Percentiles rank a stretch among this genome's conserved stretches.
Conservation (phyloP, 2,888 invertebrate species). For the Eugnorisma glareosa region DNA sequence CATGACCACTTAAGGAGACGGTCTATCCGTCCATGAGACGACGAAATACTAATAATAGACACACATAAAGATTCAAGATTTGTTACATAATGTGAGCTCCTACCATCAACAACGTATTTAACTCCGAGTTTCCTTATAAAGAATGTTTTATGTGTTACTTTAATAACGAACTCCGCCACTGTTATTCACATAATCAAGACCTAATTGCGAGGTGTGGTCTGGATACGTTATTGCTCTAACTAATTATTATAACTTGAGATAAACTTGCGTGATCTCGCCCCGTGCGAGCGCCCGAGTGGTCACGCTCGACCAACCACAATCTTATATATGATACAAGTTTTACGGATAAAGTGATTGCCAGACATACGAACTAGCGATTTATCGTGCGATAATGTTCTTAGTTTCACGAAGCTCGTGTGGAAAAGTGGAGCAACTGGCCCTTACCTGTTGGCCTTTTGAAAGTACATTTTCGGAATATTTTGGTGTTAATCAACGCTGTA, state of each 20-base stretch:
- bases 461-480: constrained; percentile 51
- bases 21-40: constrained; percentile 15
- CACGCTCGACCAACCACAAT: constrained; percentile 64
- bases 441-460: constrained; percentile 49
- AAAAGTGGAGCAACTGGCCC: constrained; percentile 58
- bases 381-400: constrained; percentile 56
- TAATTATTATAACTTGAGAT: constrained; percentile 70
- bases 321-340: constrained; percentile 59
- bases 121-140: constrained; percentile 74
- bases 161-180: constrained; percentile 64
- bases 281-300: constrained; percentile 59
- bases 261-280: constrained; percentile 70
- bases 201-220: constrained; percentile 84
- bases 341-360: constrained; percentile 58
- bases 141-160: constrained; percentile 68
- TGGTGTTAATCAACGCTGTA: constrained; percentile 21
- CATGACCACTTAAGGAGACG: constrained; percentile 24
- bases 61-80: constrained; percentile 48
- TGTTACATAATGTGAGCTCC: constrained; percentile 44
- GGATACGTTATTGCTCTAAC: constrained; percentile 73
- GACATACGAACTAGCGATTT: constrained; percentile 61
- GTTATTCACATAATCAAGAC: constrained; percentile 78
- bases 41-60: constrained; percentile 38
- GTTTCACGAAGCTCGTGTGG: constrained; percentile 52
- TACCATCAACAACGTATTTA: constrained; percentile 59